phyloP scores from a whole-genome alignment of 2,113 vertebrate genomes.

The Mesitornis unicolor region DNA sequence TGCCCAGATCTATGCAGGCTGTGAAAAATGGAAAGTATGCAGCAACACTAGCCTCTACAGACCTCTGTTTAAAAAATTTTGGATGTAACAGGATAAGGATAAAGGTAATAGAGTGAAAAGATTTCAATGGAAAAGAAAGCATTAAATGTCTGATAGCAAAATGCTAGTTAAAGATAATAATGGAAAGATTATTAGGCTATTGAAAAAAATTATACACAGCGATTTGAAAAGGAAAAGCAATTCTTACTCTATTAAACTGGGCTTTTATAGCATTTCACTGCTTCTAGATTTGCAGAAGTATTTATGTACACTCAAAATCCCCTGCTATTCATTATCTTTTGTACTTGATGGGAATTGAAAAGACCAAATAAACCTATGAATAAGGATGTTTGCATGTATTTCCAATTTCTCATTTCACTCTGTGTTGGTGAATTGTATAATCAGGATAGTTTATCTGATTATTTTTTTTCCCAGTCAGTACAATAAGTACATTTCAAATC shows the following conservation, averaged over 20 bases:
- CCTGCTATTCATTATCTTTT: slow-evolving; percentile 43
- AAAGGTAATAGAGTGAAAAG: neutral
- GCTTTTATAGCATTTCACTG: neutral
- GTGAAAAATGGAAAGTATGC: neutral
- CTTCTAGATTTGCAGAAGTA: neutral
- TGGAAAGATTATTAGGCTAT: neutral
- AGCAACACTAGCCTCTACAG: neutral
- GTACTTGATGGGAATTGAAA: slow-evolving; percentile 51
- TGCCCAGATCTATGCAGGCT: neutral
- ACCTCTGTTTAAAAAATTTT: neutral
- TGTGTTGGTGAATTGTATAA: neutral
- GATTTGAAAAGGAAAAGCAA: slow-evolving; percentile 20
- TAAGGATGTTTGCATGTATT: slow-evolving; percentile 5
- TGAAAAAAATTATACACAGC: neutral
- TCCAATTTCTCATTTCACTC: slow-evolving; percentile 1
- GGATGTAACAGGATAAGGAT: neutral
- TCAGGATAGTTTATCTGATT: slow-evolving; percentile 40
- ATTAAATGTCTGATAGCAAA: slow-evolving; percentile 4
- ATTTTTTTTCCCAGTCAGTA: slow-evolving; percentile 10
- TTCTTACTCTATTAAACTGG: neutral
- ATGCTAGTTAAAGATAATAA: slow-evolving; percentile 1
- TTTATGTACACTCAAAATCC: slow-evolving; percentile 11
- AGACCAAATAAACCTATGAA: neutral
- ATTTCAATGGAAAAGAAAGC: slow-evolving; percentile 22
- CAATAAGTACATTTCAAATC: slow-evolving; percentile 61